Evolutionary conservation across 2,888 invertebrate genomes (phyloP).

Genomic region (Oasisia sp.): DNA sequence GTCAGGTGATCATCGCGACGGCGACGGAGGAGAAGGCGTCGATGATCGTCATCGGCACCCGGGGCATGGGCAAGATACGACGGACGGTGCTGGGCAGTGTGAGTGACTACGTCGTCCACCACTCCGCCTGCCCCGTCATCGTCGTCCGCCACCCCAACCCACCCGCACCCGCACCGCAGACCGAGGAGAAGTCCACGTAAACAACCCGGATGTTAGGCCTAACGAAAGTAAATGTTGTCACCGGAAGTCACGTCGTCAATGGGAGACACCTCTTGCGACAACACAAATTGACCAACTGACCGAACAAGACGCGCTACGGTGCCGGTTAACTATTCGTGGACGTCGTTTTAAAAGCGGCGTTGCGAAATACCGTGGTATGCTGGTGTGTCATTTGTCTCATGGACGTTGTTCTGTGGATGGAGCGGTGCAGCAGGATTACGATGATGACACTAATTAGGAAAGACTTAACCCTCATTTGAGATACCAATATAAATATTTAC

Average conservation of each 20-base stretch:
- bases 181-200: background rate
- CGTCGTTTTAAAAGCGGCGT: background rate
- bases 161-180: background rate
- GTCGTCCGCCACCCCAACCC: background rate
- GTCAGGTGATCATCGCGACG: slow-evolving; percentile 10
- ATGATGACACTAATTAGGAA: background rate
- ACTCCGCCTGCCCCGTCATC: background rate
- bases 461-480: background rate
- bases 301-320: background rate
- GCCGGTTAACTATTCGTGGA: background rate
- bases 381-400: background rate
- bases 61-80: background rate
- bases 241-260: background rate
- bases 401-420: background rate
- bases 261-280: background rate
- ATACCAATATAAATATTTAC: too few relatives aligned
- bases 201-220: background rate
- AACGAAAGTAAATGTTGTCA: background rate
- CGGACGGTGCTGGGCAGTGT: background rate
- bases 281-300: background rate
- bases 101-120: background rate
- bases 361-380: background rate
- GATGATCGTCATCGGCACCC: slow-evolving; percentile 13
- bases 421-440: background rate
- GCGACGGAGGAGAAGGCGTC: background rate